phyloP scores from a whole-genome alignment of 2,797 vertebrate species.

The Tarsius wallacei region DNA sequence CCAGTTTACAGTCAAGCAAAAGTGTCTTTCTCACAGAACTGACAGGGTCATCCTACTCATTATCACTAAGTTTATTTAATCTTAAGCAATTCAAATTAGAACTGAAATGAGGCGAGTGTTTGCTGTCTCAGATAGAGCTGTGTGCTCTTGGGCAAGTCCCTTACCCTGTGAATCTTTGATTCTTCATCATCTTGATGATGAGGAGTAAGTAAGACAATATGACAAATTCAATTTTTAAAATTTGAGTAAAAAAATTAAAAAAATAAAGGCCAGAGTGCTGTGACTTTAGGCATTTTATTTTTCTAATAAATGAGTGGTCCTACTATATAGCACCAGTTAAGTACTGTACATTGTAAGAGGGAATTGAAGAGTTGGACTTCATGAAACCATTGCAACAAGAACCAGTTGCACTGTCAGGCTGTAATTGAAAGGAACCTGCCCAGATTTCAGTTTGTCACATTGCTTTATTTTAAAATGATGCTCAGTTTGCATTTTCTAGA shows the following conservation, averaged over 20 bases:
- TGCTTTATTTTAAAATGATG: conserved; percentile 61
- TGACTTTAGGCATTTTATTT: conserved; percentile 24
- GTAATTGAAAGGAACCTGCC: conserved; percentile 39
- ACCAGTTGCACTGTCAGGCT: background rate
- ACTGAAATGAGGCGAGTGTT: background rate
- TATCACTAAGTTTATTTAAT: background rate
- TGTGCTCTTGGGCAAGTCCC: background rate
- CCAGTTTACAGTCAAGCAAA: background rate
- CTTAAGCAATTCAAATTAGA: background rate
- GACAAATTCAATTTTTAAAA: background rate
- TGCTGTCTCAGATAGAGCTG: background rate
- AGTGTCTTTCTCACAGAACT: background rate
- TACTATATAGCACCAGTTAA: background rate
- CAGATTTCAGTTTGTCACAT: conserved; percentile 30
- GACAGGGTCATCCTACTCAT: background rate
- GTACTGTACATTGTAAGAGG: background rate
- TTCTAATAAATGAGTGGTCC: background rate
- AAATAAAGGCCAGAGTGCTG: background rate
- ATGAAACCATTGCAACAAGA: conserved; percentile 58
- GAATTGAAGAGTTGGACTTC: conserved; percentile 31
- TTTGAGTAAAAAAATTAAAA: background rate
- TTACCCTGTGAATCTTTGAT: background rate
- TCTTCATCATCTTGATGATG: background rate
- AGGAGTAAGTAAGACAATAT: background rate
- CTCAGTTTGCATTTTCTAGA: conserved; percentile 22